These are phyloP conservation scores for Drosophila varians DNA, from an alignment of 1,140 invertebrate genomes.

Conservation along the genomic window DNA sequence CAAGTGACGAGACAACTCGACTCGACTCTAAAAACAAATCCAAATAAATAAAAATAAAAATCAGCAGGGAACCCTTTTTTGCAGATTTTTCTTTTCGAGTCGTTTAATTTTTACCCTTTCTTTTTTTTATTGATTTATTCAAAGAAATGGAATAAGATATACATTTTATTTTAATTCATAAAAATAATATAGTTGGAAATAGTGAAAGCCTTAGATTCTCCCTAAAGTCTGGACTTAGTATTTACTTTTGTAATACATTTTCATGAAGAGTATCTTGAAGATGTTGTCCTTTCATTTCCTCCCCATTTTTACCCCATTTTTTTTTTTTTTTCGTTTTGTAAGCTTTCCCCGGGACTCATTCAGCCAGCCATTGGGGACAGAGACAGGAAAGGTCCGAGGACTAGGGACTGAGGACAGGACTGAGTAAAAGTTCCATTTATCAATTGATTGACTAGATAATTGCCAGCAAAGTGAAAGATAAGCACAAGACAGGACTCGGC, in stretches of 20 bases:
- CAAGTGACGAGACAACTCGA: slow-evolving; percentile 42
- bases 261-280: background rate
- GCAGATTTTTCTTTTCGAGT: background rate
- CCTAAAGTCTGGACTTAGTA: too few species aligned
- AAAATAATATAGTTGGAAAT: too few species aligned
- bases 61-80: slow-evolving; percentile 16
- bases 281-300: background rate
- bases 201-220: too few species aligned
- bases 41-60: background rate
- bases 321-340: background rate
- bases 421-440: slow-evolving; percentile 68
- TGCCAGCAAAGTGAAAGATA: slow-evolving; percentile 57
- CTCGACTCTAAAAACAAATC: background rate
- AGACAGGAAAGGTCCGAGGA: background rate
- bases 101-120: background rate
- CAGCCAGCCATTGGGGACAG: slow-evolving; percentile 24
- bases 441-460: slow-evolving; percentile 80
- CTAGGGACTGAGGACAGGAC: slow-evolving; percentile 23
- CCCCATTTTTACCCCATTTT: background rate
- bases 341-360: slow-evolving; percentile 2
- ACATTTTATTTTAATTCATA: too few species aligned
- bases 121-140: background rate
- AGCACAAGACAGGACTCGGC: slow-evolving; percentile 18
- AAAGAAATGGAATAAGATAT: background rate
- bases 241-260: too few species aligned